Percentiles rank a stretch among this genome's conserved stretches.
phyloP scores from a whole-genome alignment of 2,797 vertebrate species.

The Euphonia xanthogaster region DNA sequence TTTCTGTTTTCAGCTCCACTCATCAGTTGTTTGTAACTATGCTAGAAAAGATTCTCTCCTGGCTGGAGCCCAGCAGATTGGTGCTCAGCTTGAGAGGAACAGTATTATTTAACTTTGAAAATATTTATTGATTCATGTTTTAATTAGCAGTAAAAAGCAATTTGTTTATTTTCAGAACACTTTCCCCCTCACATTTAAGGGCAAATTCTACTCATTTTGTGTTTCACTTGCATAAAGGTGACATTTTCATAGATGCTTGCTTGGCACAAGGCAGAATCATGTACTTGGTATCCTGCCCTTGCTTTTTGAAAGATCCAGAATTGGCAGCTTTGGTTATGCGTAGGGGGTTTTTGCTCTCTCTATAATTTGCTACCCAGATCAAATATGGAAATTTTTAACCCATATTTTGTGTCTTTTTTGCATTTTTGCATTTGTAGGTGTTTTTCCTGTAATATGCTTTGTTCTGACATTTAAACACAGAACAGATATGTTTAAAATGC shows the following conservation, averaged over 20 bases:
- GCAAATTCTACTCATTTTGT: slow-evolving; percentile 68
- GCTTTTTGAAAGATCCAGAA: slow-evolving; percentile 73
- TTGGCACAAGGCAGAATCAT: slow-evolving; percentile 69
- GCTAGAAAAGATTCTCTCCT: slow-evolving; percentile 69
- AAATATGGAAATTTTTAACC: slow-evolving; percentile 71
- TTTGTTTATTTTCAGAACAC: slow-evolving; percentile 75
- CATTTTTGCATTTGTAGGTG: slow-evolving; percentile 67
- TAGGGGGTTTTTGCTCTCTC: slow-evolving; percentile 62
- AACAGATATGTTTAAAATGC: slow-evolving; percentile 49
- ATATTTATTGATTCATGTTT: slow-evolving; percentile 76
- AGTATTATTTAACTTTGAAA: slow-evolving; percentile 76
- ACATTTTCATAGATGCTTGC: slow-evolving; percentile 73
- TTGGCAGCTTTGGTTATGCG: slow-evolving; percentile 70
- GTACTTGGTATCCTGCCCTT: slow-evolving; percentile 76
- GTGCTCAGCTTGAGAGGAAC: slow-evolving; percentile 75
- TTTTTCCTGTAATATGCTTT: slow-evolving; percentile 55
- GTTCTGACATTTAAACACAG: slow-evolving; percentile 64
- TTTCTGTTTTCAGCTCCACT: slow-evolving; percentile 70
- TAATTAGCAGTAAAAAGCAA: slow-evolving; percentile 75
- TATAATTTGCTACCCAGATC: slow-evolving; percentile 69
- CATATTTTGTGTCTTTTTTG: slow-evolving; percentile 60
- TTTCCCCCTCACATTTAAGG: slow-evolving; percentile 69
- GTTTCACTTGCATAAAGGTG: slow-evolving; percentile 73
- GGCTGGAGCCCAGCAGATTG: slow-evolving; percentile 72
- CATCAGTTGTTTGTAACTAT: slow-evolving; percentile 72